A percentile compares a stretch with the other conserved stretches of the same genome.
Evolutionary conservation across 2,113 vertebrate species (phyloP).

Genomic region (Halcyon malimbica): DNA sequence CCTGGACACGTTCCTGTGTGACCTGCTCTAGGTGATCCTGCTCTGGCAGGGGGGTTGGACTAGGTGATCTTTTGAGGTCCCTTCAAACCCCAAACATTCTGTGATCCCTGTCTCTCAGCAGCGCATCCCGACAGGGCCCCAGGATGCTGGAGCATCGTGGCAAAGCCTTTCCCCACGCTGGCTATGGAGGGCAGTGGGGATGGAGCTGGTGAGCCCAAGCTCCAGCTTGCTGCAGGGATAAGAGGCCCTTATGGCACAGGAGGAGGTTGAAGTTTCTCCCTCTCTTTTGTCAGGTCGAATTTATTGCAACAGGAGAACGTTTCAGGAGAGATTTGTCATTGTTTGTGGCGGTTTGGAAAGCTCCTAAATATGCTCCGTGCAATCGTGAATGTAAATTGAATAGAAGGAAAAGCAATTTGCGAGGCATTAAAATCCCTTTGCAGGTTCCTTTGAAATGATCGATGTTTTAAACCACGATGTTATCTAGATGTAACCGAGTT

Average conservation of each 20-base stretch:
- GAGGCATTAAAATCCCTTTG: slow-evolving; percentile 71
- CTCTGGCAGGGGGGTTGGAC: too few relatives aligned
- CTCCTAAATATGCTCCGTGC: slow-evolving; percentile 71
- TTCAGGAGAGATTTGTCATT: slow-evolving; percentile 71
- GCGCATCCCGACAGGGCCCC: not conserved
- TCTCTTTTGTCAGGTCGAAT: slow-evolving; percentile 57
- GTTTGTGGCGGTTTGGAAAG: slow-evolving; percentile 69
- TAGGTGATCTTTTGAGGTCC: too few relatives aligned
- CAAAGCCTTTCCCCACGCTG: not conserved
- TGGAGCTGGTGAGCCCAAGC: not conserved
- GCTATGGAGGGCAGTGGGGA: not conserved
- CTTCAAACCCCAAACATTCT: too few relatives aligned
- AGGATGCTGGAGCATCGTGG: not conserved
- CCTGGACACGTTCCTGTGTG: too few relatives aligned
- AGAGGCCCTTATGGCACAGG: not conserved
- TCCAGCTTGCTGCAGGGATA: not conserved
- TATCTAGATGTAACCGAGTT: slow-evolving; percentile 47
- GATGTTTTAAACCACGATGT: slow-evolving; percentile 63
- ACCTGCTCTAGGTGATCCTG: too few relatives aligned
- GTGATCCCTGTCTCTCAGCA: not conserved
- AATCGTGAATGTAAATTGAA: slow-evolving; percentile 73
- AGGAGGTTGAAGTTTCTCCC: slow-evolving; percentile 6
- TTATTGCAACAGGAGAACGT: slow-evolving; percentile 51
- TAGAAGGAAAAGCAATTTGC: slow-evolving; percentile 75
- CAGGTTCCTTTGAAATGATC: slow-evolving; percentile 71